A percentile compares a stretch with the other conserved stretches of the same genome.
Conservation (phyloP, 2,113 vertebrate genomes). For the Talpa occidentalis region DNA sequence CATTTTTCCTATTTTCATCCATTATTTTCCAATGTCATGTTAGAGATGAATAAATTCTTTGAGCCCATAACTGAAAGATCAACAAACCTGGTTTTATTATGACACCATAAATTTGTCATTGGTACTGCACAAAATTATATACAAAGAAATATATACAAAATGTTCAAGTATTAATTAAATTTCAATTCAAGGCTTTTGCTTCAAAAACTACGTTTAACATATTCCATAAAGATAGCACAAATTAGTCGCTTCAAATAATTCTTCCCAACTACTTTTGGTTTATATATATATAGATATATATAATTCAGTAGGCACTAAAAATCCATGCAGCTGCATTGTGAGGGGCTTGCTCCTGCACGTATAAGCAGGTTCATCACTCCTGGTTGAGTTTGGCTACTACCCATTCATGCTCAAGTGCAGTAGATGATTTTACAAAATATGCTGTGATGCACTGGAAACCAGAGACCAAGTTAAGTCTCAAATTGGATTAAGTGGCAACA, state of each 20-base stretch:
- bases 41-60: slow-evolving; percentile 84
- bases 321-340: slow-evolving; percentile 88
- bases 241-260: slow-evolving; percentile 85
- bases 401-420: slow-evolving; percentile 83
- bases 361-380: slow-evolving; percentile 78
- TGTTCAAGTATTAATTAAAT: slow-evolving; percentile 89
- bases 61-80: slow-evolving; percentile 88
- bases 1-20: slow-evolving; percentile 68
- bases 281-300: slow-evolving; percentile 75
- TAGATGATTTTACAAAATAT: slow-evolving; percentile 78
- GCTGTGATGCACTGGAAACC: slow-evolving; percentile 82
- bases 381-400: slow-evolving; percentile 82
- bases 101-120: slow-evolving; percentile 83
- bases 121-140: slow-evolving; percentile 87
- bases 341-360: slow-evolving; percentile 82
- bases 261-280: slow-evolving; percentile 88
- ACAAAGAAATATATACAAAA: slow-evolving; percentile 89
- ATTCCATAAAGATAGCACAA: slow-evolving; percentile 88
- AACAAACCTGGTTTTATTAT: slow-evolving; percentile 88
- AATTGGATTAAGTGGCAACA: slow-evolving; percentile 79
- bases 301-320: slow-evolving; percentile 89
- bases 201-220: slow-evolving; percentile 89
- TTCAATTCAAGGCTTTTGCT: slow-evolving; percentile 89
- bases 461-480: slow-evolving; percentile 81
- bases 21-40: slow-evolving; percentile 74